Base-by-base conservation (phyloP, 2,113 vertebrate species). In the Dicrurus megarhynchus region DNA sequence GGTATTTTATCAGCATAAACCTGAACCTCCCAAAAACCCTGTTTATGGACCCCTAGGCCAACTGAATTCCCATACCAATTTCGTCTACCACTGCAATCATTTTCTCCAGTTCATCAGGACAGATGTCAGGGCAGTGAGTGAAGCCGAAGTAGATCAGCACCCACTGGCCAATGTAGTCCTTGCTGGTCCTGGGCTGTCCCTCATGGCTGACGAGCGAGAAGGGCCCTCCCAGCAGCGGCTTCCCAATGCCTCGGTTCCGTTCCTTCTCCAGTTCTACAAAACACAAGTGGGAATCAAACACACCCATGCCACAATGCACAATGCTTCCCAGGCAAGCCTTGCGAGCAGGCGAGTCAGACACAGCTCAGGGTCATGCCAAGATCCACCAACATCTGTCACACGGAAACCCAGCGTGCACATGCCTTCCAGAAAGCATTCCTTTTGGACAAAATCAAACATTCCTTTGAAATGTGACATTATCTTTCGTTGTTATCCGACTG, bases 111-210 rank as follows among this genome's bases (percentile, higher is more conserved):
- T 99, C 99, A 53, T 99, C 99, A 1, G 99, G 99, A 95, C 99
- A 99, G 96, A 99, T 98, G 95, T 99, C 99, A 16, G 99, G 99
- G 90, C 99, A 99, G 97, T 99, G 99, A 4, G 99, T 99, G 94
- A 99, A 99, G 23, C 99, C 99, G 2, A 99, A 99, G 89, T 99
- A 99, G 96, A 99, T 96, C 86, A 99, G 97, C 35, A 99, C 96
- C 99, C 99, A 99, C 82, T 98, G 99, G 78, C 99, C 99, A 0
- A 99, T 44, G 97, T 98, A 99, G 97, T 99, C 99, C 83, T 98
- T 97, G 83, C 97, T 98, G 59, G 97, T 98, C 83, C 87, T 90
- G 22, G 98, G 98, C 60, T 99, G 98, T 37, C 98, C 98, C 59
- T 98, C 97, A 14, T 99, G 99, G 91, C 97, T 98, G 14, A 98